Evolutionary conservation across 2,888 invertebrate genomes (phyloP), one percentile per base, ranked within the genome.

Genomic region (Epicampocera succincta): DNA sequence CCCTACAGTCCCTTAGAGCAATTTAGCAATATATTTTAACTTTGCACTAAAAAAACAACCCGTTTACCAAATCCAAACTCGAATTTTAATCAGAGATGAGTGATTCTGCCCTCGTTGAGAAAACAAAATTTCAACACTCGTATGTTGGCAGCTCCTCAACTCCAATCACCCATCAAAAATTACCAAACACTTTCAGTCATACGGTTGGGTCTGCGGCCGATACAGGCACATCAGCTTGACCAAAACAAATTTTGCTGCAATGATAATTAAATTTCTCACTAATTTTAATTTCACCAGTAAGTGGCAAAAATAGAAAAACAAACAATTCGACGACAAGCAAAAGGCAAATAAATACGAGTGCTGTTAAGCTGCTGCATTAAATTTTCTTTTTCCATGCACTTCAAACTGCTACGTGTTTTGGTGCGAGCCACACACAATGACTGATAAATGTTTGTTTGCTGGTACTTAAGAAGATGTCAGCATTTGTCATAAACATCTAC

Each of bases 401-500:
- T 44, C 17, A 33, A 9, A 9, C 9, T 56, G 54, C 42, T 13
- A n/a, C 9, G 11, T 25, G 15, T 15, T 50, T 65, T 58, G 46
- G n/a, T 72, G 13, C 11, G 33, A 29, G 52, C 44, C 63, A 54
- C n/a, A 44, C 52, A 54, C 13, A 42, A 44, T 54, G 25, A 58
- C 25, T 74, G 68, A 17, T 68, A 63, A 68, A 61, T 19, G 48
- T 68, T 65, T 52, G 38, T 68, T 71, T 50, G 54, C 25, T 65
- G 71, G 71, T 69, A 80, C 73, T 75, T 71, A 71, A 80, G 75
- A 66, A 80, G 80, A 80, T 71, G 71, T 75, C 75, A 80, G 46
- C 60, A 74, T 74, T 74, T 74, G 58, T 74, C 74, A 74, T 33
- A 74, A 68, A 63, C 72, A 74, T 65, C 58, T 69, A 46, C 60